Conservation (phyloP, 2,797 vertebrate genomes). For the Phalanger gymnotis region DNA sequence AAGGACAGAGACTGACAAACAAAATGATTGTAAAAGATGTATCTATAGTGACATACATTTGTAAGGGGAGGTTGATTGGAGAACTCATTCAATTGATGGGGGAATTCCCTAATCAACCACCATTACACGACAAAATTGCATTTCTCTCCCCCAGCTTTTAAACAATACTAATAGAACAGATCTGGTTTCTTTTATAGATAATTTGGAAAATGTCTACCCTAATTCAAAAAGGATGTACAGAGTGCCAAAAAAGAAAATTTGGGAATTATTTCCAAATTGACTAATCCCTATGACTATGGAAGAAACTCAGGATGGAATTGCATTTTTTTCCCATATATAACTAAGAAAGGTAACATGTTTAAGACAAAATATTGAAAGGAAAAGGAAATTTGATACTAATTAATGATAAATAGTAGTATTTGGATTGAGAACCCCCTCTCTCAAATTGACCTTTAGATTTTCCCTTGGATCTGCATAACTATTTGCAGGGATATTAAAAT, state of each 20-base stretch:
- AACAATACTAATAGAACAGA: conserved; percentile 35
- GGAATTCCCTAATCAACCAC: not conserved
- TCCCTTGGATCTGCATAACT: conserved; percentile 52
- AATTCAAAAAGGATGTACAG: conserved; percentile 32
- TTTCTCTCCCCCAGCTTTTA: conserved; percentile 47
- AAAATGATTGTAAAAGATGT: not conserved
- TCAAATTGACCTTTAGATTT: conserved; percentile 46
- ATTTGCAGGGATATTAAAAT: conserved; percentile 54
- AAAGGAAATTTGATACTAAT: conserved; percentile 33
- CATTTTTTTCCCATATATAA: conserved; percentile 10
- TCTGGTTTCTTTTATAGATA: conserved; percentile 51
- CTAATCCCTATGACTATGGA: conserved; percentile 28
- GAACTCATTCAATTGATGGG: not conserved
- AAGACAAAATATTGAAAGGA: not conserved
- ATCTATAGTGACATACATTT: conserved; percentile 10
- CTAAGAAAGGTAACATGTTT: conserved; percentile 35
- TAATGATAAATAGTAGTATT: conserved; percentile 41
- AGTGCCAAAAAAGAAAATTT: not conserved
- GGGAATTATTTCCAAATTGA: conserved; percentile 28
- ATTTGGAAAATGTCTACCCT: conserved; percentile 21
- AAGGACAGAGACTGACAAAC: conserved; percentile 9
- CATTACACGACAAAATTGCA: not conserved
- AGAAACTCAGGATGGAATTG: conserved; percentile 9
- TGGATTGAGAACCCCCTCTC: conserved; percentile 27
- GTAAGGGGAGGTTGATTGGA: not conserved